These are phyloP conservation scores for Vultur gryphus DNA, from an alignment of 2,797 vertebrate genomes.

Conservation along the genomic window DNA sequence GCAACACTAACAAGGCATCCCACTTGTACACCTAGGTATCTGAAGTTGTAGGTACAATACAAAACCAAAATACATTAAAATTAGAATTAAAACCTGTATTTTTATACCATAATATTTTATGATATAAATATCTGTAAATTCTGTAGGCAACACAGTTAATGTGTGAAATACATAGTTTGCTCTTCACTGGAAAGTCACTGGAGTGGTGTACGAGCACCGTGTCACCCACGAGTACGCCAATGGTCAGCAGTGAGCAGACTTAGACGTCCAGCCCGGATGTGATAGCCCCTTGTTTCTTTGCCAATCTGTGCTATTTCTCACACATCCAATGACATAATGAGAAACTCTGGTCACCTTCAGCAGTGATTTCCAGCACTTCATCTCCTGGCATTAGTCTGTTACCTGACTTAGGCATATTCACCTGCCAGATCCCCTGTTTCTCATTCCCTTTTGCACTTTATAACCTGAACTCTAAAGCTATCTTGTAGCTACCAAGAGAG, in stretches of 20 bases:
- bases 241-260: constrained; percentile 4
- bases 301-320: constrained; percentile 61
- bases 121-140: constrained; percentile 59
- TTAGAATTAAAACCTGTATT: constrained; percentile 46
- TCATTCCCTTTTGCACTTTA: constrained; percentile 57
- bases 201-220: not conserved
- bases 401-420: constrained; percentile 40
- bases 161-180: constrained; percentile 10
- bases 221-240: not conserved
- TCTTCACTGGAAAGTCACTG: constrained; percentile 36
- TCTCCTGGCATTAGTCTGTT: constrained; percentile 56
- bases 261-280: not conserved
- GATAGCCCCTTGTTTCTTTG: constrained; percentile 44
- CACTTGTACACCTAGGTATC: constrained; percentile 54
- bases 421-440: constrained; percentile 45
- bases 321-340: not conserved
- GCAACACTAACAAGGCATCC: constrained; percentile 61
- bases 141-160: constrained; percentile 46
- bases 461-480: constrained; percentile 53
- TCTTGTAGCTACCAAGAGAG: constrained; percentile 42
- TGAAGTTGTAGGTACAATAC: constrained; percentile 38
- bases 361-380: constrained; percentile 57
- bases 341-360: constrained; percentile 54
- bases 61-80: constrained; percentile 62
- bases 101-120: constrained; percentile 46